These are phyloP conservation scores for Galeruca laticollis DNA, from an alignment of 2,888 invertebrate species.

Conservation along the genomic window DNA sequence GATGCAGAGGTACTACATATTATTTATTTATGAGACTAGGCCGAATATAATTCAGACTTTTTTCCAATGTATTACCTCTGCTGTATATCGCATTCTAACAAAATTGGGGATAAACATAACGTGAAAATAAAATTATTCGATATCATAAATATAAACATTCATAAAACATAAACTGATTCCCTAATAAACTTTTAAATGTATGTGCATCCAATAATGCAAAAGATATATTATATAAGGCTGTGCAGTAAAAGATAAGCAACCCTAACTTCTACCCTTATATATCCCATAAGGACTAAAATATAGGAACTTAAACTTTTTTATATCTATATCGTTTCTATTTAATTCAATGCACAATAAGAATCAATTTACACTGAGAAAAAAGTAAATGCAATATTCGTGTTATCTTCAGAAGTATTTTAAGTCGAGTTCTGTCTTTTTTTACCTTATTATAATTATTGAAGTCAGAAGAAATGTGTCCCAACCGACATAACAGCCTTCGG, in stretches of 20 bases:
- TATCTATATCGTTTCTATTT: slow-evolving; percentile 23
- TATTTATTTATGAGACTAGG: too few species aligned
- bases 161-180: slow-evolving; percentile 24
- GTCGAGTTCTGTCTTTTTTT: too few species aligned
- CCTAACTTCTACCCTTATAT: slow-evolving; percentile 23
- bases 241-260: slow-evolving; percentile 31
- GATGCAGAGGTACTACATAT: too few species aligned
- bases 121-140: too few species aligned
- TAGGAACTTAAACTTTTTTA: slow-evolving; percentile 30
- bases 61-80: too few species aligned
- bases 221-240: slow-evolving; percentile 19
- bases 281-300: slow-evolving; percentile 16
- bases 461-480: too few species aligned
- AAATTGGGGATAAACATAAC: not conserved
- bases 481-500: too few species aligned
- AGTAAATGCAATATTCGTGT: too few species aligned
- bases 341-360: slow-evolving; percentile 16
- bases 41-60: too few species aligned
- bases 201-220: slow-evolving; percentile 33
- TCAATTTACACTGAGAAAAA: slow-evolving; percentile 22
- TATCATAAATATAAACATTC: too few species aligned
- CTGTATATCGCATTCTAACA: not conserved
- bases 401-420: too few species aligned
- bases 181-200: slow-evolving; percentile 30
- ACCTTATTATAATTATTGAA: too few species aligned